These are phyloP conservation scores for Tribolium castaneum DNA, from an alignment of 1,140 invertebrate species.

Conservation along the genomic window DNA sequence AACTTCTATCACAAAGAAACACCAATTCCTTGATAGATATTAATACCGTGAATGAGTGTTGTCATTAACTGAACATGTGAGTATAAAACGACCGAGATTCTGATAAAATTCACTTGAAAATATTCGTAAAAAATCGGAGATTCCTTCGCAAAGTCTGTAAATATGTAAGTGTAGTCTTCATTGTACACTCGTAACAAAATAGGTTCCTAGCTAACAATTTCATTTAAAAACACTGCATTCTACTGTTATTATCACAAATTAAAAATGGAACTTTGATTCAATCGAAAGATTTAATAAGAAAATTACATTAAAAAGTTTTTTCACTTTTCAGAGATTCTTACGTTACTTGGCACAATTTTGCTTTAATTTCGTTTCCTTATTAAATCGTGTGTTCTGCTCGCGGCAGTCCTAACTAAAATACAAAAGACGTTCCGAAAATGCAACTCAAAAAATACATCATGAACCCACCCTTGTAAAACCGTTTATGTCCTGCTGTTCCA, in stretches of 20 bases:
- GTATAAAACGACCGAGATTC: not conserved
- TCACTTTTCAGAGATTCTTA: not conserved
- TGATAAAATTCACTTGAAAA: not conserved
- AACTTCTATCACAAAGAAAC: conserved; percentile 41
- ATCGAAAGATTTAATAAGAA: conserved; percentile 9
- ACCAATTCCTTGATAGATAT: conserved; percentile 40
- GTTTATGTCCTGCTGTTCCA: conserved; percentile 21
- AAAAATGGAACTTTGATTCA: conserved; percentile 18
- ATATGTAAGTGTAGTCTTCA: not conserved
- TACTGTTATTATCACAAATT: conserved; percentile 30
- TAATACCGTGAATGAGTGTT: not conserved
- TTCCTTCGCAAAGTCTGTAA: not conserved
- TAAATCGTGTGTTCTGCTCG: conserved; percentile 1
- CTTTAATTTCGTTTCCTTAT: conserved; percentile 19
- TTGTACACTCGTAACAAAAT: conserved; percentile 31
- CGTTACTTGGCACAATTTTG: conserved; percentile 7
- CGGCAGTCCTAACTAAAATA: conserved; percentile 1
- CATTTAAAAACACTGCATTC: not conserved
- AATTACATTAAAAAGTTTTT: conserved; percentile 1
- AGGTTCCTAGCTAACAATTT: conserved; percentile 22
- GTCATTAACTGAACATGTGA: not conserved
- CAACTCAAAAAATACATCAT: conserved; percentile 7
- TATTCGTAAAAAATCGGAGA: not conserved
- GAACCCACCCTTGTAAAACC: conserved; percentile 24
- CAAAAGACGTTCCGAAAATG: conserved; percentile 1